Base-by-base conservation (phyloP, 1,140 invertebrate species). In the Ceratina japonica region DNA sequence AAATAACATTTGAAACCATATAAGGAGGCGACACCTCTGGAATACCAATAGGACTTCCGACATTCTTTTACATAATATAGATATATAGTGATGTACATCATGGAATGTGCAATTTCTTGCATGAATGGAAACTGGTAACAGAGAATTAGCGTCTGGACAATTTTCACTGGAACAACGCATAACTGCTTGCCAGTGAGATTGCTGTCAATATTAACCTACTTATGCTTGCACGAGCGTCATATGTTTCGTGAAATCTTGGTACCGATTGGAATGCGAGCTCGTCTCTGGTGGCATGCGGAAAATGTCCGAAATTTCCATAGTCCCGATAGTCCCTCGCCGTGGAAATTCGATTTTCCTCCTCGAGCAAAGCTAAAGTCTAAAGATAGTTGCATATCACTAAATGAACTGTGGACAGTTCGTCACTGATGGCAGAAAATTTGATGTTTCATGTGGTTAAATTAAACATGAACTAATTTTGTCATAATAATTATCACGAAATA, bases 201-300 rank as follows among this genome's bases (percentile, higher is more conserved):
- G 49, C 44, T 73, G 59, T 52, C 59, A 16, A 73, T 73, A 73
- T 52, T 73, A 73, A 73, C 59, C 58, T 31, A 63, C 59, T 63
- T 73, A 16, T 51, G 59, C 63, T 73, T 37, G 18, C 58, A 10
- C 22, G 22, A 20, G 44, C 37, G 58, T 61, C 56, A 49, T 62
- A 37, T 8, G 24, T 63, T 51, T 63, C 37, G 44, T 24, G 59
- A 63, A 63, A 63, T 73, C 59, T 73, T 58, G 20, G 37, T 22
- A 73, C 51, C 44, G 44, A 73, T 73, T n/a, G 44, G 3, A 31
- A n/a, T 49, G 13, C 10, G 4, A 51, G n/a, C 18, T 12, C 58
- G 58, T 51, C 71, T 7, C 71, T 20, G 12, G 22, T 52, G 59
- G 18, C 22, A 69, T 24, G 15, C 18, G 24, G 52, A 20, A 31